phyloP scores from a whole-genome alignment of 2,113 vertebrate genomes.

The Mustela lutreola region DNA sequence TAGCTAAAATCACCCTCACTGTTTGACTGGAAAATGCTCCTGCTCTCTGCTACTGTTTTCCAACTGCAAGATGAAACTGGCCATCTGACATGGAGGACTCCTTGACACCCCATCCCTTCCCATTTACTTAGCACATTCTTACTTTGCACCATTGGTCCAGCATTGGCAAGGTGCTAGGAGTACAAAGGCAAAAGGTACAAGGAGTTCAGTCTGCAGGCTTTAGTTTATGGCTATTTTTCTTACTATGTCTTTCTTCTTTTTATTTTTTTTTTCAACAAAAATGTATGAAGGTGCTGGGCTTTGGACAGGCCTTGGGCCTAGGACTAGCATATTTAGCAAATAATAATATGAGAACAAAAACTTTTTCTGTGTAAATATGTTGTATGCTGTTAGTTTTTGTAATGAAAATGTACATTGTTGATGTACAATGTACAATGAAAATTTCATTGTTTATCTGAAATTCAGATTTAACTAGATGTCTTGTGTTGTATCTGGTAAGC shows the following conservation, averaged over 20 bases:
- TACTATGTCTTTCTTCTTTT: background rate
- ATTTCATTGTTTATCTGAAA: background rate
- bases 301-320: background rate
- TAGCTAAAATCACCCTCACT: background rate
- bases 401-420: background rate
- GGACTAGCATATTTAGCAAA: background rate
- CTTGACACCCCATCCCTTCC: accelerated
- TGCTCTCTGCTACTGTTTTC: background rate
- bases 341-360: background rate
- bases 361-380: background rate
- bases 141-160: background rate
- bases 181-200: background rate
- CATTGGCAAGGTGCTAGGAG: background rate
- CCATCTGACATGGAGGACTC: background rate
- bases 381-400: background rate
- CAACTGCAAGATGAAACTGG: background rate
- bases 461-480: background rate
- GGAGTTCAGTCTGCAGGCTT: background rate
- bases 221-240: background rate
- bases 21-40: background rate
- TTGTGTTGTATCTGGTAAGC: background rate
- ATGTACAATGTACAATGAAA: no score
- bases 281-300: background rate
- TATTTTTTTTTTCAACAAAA: background rate
- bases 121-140: accelerated